These are phyloP conservation scores for Tetranychus urticae DNA, from an alignment of 1,140 invertebrate species.

Conservation along the genomic window DNA sequence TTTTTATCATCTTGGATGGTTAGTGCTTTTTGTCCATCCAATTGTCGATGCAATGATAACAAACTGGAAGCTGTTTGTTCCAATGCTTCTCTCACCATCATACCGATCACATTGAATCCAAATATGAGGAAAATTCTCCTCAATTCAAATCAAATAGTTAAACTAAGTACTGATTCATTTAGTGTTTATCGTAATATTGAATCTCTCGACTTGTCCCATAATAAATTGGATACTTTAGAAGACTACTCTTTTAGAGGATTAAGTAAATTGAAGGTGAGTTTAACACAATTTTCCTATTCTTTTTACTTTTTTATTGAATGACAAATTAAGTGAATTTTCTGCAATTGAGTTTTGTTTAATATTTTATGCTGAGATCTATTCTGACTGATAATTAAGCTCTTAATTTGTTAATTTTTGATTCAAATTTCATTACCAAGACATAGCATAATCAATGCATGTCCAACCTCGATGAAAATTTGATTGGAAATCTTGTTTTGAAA, in stretches of 20 bases:
- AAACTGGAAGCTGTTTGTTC: constrained; percentile 58
- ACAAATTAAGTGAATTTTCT: no score
- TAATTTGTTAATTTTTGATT: no score
- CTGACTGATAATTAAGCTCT: no score
- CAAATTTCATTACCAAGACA: no score
- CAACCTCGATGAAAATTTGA: no score
- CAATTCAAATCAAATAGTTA: constrained; percentile 50
- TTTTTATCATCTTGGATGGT: no score
- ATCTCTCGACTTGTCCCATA: constrained; percentile 56
- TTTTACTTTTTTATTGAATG: no score
- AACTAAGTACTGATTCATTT: constrained; percentile 58
- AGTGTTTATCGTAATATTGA: constrained; percentile 60
- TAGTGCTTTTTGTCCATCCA: constrained; percentile 31
- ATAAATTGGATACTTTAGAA: constrained; percentile 46
- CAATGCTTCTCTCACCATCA: constrained; percentile 53
- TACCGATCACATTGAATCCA: constrained; percentile 72
- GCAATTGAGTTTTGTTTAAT: no score
- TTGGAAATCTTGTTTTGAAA: no score
- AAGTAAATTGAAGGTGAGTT: constrained; percentile 30
- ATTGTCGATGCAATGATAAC: constrained; percentile 62
- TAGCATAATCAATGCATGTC: no score
- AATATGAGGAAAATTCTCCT: constrained; percentile 56
- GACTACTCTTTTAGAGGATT: constrained; percentile 44
- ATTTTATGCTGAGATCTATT: no score
- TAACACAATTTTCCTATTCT: not conserved